Conservation (phyloP, 2,113 vertebrate species). For the Dinomys branickii region DNA sequence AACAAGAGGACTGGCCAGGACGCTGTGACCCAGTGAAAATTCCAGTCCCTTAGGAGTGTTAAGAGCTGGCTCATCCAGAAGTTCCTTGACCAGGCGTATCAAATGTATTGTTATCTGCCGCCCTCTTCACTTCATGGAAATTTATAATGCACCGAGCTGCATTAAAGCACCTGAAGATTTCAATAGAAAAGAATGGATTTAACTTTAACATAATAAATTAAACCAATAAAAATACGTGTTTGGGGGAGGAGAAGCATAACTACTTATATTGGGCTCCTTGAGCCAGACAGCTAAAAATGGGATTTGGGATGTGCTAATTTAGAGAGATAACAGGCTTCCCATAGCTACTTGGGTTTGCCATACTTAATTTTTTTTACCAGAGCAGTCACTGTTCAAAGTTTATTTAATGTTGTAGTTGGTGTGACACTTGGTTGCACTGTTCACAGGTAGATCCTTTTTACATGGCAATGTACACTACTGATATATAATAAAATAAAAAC, state of each 20-base stretch:
- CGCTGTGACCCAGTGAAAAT: neutral
- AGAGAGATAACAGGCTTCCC: neutral
- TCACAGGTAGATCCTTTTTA: neutral
- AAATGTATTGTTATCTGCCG: neutral
- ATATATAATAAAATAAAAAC: neutral
- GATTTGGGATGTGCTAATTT: neutral
- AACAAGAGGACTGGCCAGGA: neutral
- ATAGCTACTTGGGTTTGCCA: too few species aligned
- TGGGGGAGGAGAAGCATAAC: neutral
- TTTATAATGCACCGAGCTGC: neutral
- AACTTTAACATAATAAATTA: neutral
- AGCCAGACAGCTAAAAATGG: neutral
- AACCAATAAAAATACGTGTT: neutral
- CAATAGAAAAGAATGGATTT: neutral
- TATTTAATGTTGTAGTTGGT: neutral
- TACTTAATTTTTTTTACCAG: neutral
- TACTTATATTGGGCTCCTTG: neutral
- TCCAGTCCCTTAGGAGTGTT: neutral
- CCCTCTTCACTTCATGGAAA: neutral
- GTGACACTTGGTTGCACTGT: neutral
- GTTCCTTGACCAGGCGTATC: neutral
- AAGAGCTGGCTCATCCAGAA: neutral
- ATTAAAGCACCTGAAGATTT: neutral
- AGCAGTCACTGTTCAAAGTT: neutral
- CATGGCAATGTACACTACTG: neutral